Conservation (phyloP, 2,888 invertebrate genomes). For the Biston betularia region DNA sequence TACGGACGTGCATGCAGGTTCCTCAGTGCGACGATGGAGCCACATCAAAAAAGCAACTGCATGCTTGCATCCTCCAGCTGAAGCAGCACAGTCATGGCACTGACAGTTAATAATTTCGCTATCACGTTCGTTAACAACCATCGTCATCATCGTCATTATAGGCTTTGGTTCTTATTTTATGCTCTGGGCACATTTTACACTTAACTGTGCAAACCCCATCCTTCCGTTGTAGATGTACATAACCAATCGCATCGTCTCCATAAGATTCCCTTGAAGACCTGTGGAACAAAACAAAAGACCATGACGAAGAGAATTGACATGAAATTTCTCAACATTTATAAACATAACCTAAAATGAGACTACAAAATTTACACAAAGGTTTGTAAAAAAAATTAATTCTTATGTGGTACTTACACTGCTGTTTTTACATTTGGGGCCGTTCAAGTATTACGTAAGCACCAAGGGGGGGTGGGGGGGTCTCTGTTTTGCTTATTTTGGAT, state of each 20-base stretch:
- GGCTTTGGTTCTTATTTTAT: not conserved
- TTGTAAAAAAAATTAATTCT: not conserved
- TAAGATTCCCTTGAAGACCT: too few relatives aligned
- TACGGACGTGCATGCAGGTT: not conserved
- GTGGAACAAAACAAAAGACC: too few relatives aligned
- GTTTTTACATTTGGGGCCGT: not conserved
- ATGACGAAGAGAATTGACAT: too few relatives aligned
- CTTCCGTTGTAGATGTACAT: too few relatives aligned
- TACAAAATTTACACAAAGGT: not conserved
- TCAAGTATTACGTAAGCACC: too few relatives aligned
- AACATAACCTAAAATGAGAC: not conserved
- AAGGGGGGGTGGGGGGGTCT: too few relatives aligned
- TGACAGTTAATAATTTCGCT: not conserved
- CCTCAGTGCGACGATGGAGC: not conserved
- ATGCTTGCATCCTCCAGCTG: conserved; percentile 1
- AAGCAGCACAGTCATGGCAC: not conserved
- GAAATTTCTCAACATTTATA: too few relatives aligned
- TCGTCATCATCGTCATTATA: not conserved
- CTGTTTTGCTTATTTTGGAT: too few relatives aligned
- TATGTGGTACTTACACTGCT: not conserved
- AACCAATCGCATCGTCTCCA: too few relatives aligned
- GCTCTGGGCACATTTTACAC: not conserved
- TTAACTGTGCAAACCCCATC: too few relatives aligned
- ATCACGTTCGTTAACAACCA: not conserved
- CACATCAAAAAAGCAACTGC: conserved; percentile 1